These are phyloP conservation scores for Diadophis punctatus DNA, from an alignment of 2,113 vertebrate species.

Conservation along the genomic window DNA sequence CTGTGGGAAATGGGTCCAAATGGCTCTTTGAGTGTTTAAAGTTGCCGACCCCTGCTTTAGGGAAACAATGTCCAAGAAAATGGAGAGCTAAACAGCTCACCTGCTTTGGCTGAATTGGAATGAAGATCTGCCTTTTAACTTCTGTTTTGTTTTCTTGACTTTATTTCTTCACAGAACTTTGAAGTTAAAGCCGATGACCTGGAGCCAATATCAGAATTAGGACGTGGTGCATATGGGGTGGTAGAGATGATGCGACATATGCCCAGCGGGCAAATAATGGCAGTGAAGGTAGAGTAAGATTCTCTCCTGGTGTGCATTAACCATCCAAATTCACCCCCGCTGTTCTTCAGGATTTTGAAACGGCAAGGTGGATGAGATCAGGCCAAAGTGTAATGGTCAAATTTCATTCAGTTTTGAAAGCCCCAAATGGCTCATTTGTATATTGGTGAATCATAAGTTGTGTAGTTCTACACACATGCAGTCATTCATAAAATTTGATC, in stretches of 20 bases:
- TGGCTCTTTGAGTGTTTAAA: no score
- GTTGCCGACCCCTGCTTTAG: no score
- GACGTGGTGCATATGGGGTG: constrained; percentile 93
- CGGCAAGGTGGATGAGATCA: background rate
- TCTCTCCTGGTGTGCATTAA: background rate
- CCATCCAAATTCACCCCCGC: background rate
- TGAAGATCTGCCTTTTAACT: rapidly evolving
- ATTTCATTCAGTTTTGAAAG: background rate
- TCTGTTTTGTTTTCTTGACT: background rate
- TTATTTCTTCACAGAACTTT: constrained; percentile 80
- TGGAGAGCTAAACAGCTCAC: background rate
- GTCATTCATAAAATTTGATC: background rate
- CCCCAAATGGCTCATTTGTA: background rate
- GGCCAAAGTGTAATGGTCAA: background rate
- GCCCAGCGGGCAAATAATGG: constrained; percentile 96
- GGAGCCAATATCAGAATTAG: constrained; percentile 90
- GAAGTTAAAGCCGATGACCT: constrained; percentile 98
- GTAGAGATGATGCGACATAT: constrained; percentile 97
- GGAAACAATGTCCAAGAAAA: background rate
- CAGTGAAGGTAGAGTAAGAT: constrained; percentile 85
- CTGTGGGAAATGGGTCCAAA: no score
- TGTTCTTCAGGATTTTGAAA: background rate
- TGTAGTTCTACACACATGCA: background rate
- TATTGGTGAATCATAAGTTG: background rate
- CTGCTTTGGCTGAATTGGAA: background rate